Evolutionary conservation across 2,797 vertebrate genomes (phyloP), one percentile per base, ranked within the genome.

Genomic region (Valencia hispanica): DNA sequence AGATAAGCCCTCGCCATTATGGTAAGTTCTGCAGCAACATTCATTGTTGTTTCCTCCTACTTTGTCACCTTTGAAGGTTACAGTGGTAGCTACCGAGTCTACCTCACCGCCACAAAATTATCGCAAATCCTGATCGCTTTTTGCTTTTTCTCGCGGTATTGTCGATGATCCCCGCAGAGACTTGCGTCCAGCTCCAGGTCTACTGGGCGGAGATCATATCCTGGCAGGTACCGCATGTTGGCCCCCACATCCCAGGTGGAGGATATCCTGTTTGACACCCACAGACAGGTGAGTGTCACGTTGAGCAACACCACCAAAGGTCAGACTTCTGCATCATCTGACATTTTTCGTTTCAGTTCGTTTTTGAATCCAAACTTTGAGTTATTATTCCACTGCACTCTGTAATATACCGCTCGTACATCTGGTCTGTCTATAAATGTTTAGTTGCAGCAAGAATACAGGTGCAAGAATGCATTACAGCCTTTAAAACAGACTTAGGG

Each of bases 161-260:
- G 18, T 22, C n/a, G n/a, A n/a, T 25, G 4, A 65, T 39, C 4
- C 30, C 36, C 5, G 22, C 79, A 97, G 96, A 96, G 92, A 11
- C 47, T 76, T 5, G 85, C 34, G 11, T 87, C 79, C 36, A 65
- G 36, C 3, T 87, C 93, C 18, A 50, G 61, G 0, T 88, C 84
- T 3, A 81, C 88, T 0, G 75, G 87, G 3, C 74, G 89, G 18
- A 93, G 83, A 53, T 86, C 91, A 0, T 53, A 86, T 0, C 82
- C 81, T 18, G 87, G 89, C 48, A 93, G 94, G 3, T 97, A 97
- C 80, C 94, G 94, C 15, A 96, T 87, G 20, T 91, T 92, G 74
- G 95, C 96, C 5, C 7, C 84, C 22, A 92, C 59, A 66, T 97
- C 96, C 0, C 84, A 95, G 77, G 96, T 97, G 51, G 96, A 97